phyloP scores from a whole-genome alignment of 2,888 invertebrate species.

The Andrena bucephala region DNA sequence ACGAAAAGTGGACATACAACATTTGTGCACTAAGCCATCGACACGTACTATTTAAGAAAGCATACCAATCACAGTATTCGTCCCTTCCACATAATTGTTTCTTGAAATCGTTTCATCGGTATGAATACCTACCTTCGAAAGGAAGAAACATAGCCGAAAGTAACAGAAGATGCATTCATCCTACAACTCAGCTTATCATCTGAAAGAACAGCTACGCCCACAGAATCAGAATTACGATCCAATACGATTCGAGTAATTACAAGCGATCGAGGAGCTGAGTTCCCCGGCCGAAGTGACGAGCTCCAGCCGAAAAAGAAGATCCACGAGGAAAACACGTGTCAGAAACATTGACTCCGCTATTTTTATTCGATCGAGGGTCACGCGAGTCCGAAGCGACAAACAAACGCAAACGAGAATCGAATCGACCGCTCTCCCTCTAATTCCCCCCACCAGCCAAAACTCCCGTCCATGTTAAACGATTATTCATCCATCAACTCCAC shows the following conservation, averaged over 20 bases:
- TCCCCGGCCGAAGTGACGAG: not conserved
- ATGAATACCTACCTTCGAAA: too few species aligned
- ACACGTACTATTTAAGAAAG: too few species aligned
- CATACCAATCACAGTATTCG: too few species aligned
- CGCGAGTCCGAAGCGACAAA: not conserved
- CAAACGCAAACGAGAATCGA: not conserved
- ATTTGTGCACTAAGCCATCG: too few species aligned
- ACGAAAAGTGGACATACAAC: too few species aligned
- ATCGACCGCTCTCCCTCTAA: conserved; percentile 5
- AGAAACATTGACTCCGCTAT: conserved; percentile 11
- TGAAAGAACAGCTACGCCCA: not conserved
- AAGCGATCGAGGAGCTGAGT: not conserved
- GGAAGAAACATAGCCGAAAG: too few species aligned
- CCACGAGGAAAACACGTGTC: conserved; percentile 15
- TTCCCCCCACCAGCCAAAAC: not conserved
- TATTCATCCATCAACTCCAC: not conserved
- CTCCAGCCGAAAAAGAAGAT: not conserved
- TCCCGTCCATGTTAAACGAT: not conserved
- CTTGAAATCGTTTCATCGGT: too few species aligned
- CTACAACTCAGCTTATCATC: not conserved
- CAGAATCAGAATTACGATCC: not conserved
- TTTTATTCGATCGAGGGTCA: conserved; percentile 6
- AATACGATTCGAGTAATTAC: not conserved
- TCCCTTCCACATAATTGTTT: too few species aligned
- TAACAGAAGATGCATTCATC: too few species aligned